Conservation (phyloP, 2,113 vertebrate genomes). For the Sigmodon hispidus region DNA sequence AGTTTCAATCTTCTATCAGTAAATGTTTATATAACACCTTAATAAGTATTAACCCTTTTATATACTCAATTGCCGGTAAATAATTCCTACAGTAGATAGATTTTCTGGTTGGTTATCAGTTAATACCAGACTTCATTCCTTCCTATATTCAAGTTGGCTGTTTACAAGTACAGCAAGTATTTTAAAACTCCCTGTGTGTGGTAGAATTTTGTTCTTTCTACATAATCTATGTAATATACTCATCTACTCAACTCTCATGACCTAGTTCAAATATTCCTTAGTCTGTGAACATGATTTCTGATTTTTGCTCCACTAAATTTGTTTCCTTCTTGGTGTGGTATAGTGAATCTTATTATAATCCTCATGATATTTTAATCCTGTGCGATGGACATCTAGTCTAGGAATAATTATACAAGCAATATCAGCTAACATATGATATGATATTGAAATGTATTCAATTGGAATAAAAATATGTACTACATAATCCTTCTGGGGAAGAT, state of each 20-base stretch:
- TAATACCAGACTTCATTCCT: not conserved
- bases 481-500: constrained; percentile 10
- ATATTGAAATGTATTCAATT: not conserved
- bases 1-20: no score
- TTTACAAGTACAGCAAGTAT: not conserved
- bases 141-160: not conserved
- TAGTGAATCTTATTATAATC: not conserved
- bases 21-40: no score
- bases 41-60: no score
- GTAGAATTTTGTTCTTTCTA: not conserved
- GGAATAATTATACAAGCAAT: not conserved
- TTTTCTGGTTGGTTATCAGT: not conserved
- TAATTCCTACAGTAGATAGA: no score
- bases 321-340: not conserved
- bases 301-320: not conserved
- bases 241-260: not conserved
- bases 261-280: not conserved
- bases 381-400: not conserved
- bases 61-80: no score
- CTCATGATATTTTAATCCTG: not conserved
- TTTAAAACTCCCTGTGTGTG: not conserved
- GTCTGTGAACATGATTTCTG: not conserved
- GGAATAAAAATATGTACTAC: not conserved
- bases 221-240: not conserved
- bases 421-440: not conserved